Conservation (phyloP, 1,140 invertebrate species). For the Cydia fagiglandana region DNA sequence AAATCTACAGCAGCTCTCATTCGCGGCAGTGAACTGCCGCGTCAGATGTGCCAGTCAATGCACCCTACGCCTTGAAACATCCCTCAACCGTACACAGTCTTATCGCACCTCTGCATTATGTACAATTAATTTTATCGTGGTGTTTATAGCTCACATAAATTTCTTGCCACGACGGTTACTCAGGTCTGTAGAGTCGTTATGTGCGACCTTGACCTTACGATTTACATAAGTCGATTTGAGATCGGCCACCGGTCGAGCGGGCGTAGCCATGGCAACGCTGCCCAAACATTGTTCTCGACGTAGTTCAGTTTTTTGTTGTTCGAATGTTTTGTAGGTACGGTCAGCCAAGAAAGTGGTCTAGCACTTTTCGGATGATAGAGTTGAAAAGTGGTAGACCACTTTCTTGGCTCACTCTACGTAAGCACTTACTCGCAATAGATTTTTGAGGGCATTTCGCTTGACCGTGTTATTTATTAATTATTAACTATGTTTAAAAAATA, state of each 20-base stretch:
- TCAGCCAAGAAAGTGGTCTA: too few species aligned
- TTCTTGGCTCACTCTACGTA: too few species aligned
- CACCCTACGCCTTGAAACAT: not conserved
- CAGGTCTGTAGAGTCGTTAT: not conserved
- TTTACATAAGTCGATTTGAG: conserved; percentile 42
- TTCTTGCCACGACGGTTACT: conserved; percentile 7
- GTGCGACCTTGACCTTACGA: conserved; percentile 39
- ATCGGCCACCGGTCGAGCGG: conserved; percentile 21
- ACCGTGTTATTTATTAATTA: not conserved
- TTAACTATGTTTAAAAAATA: too few species aligned
- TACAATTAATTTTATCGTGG: conserved; percentile 10
- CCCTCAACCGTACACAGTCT: not conserved
- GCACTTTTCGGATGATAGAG: too few species aligned
- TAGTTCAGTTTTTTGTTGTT: not conserved
- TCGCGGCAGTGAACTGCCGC: not conserved
- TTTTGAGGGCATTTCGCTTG: not conserved
- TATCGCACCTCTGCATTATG: not conserved
- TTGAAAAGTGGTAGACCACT: too few species aligned
- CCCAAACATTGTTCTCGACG: conserved; percentile 44
- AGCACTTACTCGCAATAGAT: not conserved
- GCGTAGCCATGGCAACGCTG: conserved; percentile 47
- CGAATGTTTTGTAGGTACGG: not conserved
- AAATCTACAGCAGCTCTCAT: not conserved
- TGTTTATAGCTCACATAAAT: conserved; percentile 7
- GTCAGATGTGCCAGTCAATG: not conserved